Base-by-base conservation (phyloP, 2,797 vertebrate genomes). In the Taenioides sp. region DNA sequence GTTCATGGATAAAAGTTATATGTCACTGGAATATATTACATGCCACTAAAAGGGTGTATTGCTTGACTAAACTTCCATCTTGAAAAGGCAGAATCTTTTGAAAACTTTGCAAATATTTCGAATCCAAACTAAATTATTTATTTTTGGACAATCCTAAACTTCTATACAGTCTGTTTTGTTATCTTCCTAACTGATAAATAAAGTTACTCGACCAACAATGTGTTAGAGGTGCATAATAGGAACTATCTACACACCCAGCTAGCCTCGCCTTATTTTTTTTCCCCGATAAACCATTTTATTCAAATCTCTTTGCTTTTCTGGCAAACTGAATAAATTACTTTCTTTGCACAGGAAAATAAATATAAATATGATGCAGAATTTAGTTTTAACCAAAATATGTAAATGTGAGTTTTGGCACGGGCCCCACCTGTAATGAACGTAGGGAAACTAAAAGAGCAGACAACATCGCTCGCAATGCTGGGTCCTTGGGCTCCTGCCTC, bases 391-490 rank as follows among this genome's bases (percentile, higher is more conserved):
- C 9, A 76, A 88, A 88, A 84, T 80, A 86, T 82, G 72, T 69
- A 88, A 88, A 89, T 78, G 60, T 69, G 67, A 80, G 81, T 82
- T 75, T 82, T 43, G 27, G 74, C 73, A 70, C 79, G 70, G 80
- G 74, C 69, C 61, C 65, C 80, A 79, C 71, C 79, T 89, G 84
- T 89, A 90, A 90, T 91, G 87, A 88, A 89, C 86, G 83, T 84
- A 59, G 74, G 87, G 90, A 89, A 90, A 92, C 12, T 92, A 88
- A 89, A 83, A 63, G 62, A 31, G 28, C 75, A 84, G 89, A 92
- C 92, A 91, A 87, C 89, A 91, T 93, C 89, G 91, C 75, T 88
- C 20, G 7, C 31, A 2, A 83, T 81, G 72, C 87, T 71, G 85
- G 86, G 84, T 90, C 86, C 77, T 83, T 81, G 78, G 84, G 86